Base-by-base conservation (phyloP, 64 coral and sea anemone genomes). In the Hydrozoanthus tunicans region DNA sequence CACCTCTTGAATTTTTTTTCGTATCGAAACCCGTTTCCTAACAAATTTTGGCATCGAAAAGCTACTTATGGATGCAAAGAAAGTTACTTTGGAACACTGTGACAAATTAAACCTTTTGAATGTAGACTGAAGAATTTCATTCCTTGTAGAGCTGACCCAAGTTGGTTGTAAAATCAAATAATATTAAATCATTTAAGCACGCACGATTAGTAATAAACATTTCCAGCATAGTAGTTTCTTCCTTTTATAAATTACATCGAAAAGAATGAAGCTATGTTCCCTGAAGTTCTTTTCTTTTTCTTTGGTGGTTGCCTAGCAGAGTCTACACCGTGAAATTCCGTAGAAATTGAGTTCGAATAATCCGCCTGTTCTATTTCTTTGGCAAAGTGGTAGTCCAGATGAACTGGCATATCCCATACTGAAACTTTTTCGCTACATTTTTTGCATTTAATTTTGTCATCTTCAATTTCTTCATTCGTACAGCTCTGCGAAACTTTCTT, bases 361-460 rank as follows among this genome's bases (percentile, higher is more conserved):
- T 88, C 68, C 15, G 73, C 14, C 14, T 90, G 64, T 80, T 96
- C 92, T 26, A 96, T 53, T 59, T 96, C 92, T 56, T 94, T 74
- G 8, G 95, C 95, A 92, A 94, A 96, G 58, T 96, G 95, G 85
- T 89, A 94, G 25, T 96, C 95, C 26, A 89, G 73, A 61, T 96
- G 95, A 59, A 91, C 92, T 11, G 92, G 92, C 92, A 96, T 83
- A 23, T 89, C 78, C 77, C 83, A 89, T 1, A n/a, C 70, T 13
- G 83, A 81, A 32, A 96, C 59, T 17, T 5, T 12, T 55, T 81
- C 32, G 32, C 85, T 79, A 81, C 95, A 96, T 88, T 93, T 94
- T 10, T 94, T 74, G 27, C 95, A 96, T 70, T 86, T 83, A 9
- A 83, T 78, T 65, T 78, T 59, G 70, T 89, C 90, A 5, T 15